Evolutionary conservation across 2,888 invertebrate genomes (phyloP).

Genomic region (Caenorhabditis sp.): DNA sequence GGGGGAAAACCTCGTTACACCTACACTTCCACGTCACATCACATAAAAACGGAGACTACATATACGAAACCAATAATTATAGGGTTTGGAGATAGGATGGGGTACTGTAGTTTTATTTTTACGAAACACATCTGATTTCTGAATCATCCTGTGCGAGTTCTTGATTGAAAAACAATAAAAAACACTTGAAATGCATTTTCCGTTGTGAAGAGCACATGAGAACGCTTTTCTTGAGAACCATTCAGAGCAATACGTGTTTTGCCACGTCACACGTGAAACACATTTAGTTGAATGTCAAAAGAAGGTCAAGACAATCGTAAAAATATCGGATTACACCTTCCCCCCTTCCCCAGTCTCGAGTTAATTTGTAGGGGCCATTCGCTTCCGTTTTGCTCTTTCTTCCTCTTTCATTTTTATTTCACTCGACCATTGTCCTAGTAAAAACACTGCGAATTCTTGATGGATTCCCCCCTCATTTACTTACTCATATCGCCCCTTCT

Average conservation of each 20-base stretch:
- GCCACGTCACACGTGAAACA: conserved; percentile 40
- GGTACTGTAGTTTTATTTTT: neutral
- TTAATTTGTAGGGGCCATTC: neutral
- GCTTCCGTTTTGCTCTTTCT: neutral
- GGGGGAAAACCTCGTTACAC: too few species aligned
- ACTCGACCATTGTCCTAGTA: neutral
- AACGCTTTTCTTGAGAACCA: too few species aligned
- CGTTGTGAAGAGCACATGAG: too few species aligned
- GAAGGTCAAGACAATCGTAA: conserved; percentile 1
- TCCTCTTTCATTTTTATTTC: neutral
- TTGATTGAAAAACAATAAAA: too few species aligned
- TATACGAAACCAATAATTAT: neutral
- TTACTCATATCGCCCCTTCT: too few species aligned
- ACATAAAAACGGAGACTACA: neutral
- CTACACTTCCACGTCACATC: too few species aligned
- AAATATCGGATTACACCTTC: conserved; percentile 40
- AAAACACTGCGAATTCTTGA: too few species aligned
- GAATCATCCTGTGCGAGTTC: too few species aligned
- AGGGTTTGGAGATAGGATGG: neutral
- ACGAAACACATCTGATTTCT: too few species aligned
- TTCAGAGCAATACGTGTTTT: neutral
- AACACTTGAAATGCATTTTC: too few species aligned
- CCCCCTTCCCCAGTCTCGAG: neutral
- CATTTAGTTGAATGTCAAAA: conserved; percentile 26
- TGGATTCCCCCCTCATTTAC: too few species aligned